phyloP scores from a whole-genome alignment of 1,140 invertebrate species.

The Hypothenemus hampei region DNA sequence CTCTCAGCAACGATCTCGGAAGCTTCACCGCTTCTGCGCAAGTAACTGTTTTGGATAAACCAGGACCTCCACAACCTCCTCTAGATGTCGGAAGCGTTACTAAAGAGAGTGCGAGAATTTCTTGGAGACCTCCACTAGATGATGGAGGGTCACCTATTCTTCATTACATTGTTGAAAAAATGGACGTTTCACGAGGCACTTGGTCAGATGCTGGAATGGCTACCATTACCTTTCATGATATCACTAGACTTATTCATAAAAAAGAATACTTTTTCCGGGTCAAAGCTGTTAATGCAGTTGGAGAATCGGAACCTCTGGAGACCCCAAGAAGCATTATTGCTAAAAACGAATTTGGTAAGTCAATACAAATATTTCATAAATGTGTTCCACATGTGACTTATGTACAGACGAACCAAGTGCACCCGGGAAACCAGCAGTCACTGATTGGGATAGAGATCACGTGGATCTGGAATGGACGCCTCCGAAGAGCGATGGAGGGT shows the following conservation, averaged over 20 bases:
- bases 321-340: slow-evolving; percentile 83
- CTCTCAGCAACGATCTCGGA: slow-evolving; percentile 80
- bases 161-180: slow-evolving; percentile 97
- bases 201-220: slow-evolving; percentile 93
- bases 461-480: slow-evolving; percentile 86
- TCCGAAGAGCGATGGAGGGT: slow-evolving; percentile 84
- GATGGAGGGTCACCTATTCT: slow-evolving; percentile 90
- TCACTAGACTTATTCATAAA: slow-evolving; percentile 80
- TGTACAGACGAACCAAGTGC: slow-evolving; percentile 80
- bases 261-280: slow-evolving; percentile 92
- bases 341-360: slow-evolving; percentile 80
- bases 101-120: slow-evolving; percentile 81
- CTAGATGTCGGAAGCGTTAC: slow-evolving; percentile 79
- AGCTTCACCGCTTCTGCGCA: slow-evolving; percentile 74
- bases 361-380: neutral
- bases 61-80: slow-evolving; percentile 80
- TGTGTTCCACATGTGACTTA: neutral
- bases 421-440: slow-evolving; percentile 82
- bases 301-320: slow-evolving; percentile 87
- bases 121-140: slow-evolving; percentile 78
- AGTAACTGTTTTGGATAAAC: slow-evolving; percentile 85
- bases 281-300: slow-evolving; percentile 91
- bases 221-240: slow-evolving; percentile 74
- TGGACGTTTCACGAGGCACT: slow-evolving; percentile 89
- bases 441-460: slow-evolving; percentile 90